These are phyloP conservation scores for Liposcelis brunnea DNA, from an alignment of 2,888 invertebrate species.

Conservation along the genomic window DNA sequence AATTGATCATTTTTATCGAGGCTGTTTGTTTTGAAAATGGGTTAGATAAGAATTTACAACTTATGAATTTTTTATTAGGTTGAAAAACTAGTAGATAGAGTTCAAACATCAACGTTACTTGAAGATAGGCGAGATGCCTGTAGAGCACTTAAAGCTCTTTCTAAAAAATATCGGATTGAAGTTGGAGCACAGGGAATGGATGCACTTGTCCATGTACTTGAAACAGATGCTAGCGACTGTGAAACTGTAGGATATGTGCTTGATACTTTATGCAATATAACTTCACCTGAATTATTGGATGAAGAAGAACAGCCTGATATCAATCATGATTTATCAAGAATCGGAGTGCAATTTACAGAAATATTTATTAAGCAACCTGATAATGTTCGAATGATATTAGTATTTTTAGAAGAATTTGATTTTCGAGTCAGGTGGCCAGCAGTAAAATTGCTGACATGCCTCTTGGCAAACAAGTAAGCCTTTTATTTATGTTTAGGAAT, in stretches of 20 bases:
- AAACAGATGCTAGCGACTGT: slow-evolving; percentile 73
- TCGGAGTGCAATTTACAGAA: slow-evolving; percentile 90
- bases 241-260: slow-evolving; percentile 85
- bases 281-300: slow-evolving; percentile 61
- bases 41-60: slow-evolving; percentile 12
- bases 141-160: slow-evolving; percentile 78
- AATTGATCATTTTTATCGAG: too few species aligned
- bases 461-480: slow-evolving; percentile 55
- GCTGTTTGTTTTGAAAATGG: slow-evolving; percentile 7
- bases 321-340: slow-evolving; percentile 31
- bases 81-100: slow-evolving; percentile 81
- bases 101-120: slow-evolving; percentile 78
- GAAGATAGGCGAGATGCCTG: slow-evolving; percentile 96
- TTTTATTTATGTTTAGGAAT: slow-evolving; percentile 6
- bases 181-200: slow-evolving; percentile 89
- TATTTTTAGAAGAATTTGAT: slow-evolving; percentile 85
- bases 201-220: slow-evolving; percentile 57
- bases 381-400: slow-evolving; percentile 63
- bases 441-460: slow-evolving; percentile 71
- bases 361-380: slow-evolving; percentile 86
- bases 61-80: slow-evolving; percentile 36
- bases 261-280: slow-evolving; percentile 83
- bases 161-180: slow-evolving; percentile 82
- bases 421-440: slow-evolving; percentile 84
- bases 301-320: slow-evolving; percentile 41